Percentiles rank a stretch among this genome's conserved stretches.
These are phyloP conservation scores for Apocheima hispidaria DNA, from an alignment of 2,888 invertebrate genomes.

Conservation along the genomic window DNA sequence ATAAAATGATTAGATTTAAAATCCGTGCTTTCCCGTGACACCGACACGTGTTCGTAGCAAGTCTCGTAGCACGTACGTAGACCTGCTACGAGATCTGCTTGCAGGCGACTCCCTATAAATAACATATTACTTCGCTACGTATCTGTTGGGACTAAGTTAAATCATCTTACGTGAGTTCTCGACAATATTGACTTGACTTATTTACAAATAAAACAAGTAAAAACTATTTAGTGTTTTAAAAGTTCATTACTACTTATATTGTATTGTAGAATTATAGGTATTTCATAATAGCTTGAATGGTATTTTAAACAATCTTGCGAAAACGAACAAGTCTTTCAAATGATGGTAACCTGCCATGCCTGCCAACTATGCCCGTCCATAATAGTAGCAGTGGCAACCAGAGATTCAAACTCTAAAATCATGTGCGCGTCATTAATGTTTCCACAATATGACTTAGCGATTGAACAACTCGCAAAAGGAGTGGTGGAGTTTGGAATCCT, in stretches of 20 bases:
- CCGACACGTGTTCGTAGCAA: conserved; percentile 34
- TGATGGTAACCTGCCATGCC: no score
- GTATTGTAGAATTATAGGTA: no score
- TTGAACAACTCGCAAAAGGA: no score
- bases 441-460: no score
- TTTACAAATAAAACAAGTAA: conserved; percentile 3
- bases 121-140: conserved; percentile 62
- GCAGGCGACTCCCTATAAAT: conserved; percentile 69
- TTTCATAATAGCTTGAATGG: no score
- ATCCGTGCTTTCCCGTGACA: conserved; percentile 11
- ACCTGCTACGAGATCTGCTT: conserved; percentile 48
- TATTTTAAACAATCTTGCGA: no score
- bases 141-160: conserved; percentile 47
- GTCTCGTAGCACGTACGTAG: conserved; percentile 55
- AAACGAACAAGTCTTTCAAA: no score
- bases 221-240: not conserved
- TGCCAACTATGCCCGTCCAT: no score
- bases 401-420: no score
- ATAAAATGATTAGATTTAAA: conserved; percentile 11
- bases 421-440: no score
- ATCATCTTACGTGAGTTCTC: conserved; percentile 35
- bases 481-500: no score
- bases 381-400: no score
- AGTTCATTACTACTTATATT: not conserved
- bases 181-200: conserved; percentile 24